Conservation (phyloP, 2,113 vertebrate species). For the Peromyscus maniculatus region DNA sequence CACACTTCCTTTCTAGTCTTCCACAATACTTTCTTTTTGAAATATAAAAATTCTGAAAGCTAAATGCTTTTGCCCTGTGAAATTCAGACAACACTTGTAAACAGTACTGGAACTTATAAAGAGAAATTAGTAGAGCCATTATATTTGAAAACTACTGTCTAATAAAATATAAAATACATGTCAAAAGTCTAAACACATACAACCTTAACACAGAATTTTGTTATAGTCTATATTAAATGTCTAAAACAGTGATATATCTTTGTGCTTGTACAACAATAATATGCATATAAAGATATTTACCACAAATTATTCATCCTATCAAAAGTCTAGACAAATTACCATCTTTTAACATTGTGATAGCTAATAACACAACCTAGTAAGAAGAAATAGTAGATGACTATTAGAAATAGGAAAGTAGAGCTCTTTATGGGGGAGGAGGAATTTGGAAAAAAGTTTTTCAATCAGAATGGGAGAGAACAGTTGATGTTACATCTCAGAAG, state of each 20-base stretch:
- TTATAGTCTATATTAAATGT: neutral
- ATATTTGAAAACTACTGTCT: neutral
- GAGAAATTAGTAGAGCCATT: neutral
- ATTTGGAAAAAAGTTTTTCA: neutral
- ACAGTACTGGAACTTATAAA: neutral
- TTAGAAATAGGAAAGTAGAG: neutral
- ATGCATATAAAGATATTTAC: neutral
- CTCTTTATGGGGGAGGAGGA: neutral
- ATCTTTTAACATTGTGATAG: neutral
- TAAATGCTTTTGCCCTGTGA: neutral
- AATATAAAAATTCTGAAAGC: neutral
- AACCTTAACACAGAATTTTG: neutral
- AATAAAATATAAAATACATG: neutral
- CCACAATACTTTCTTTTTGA: neutral
- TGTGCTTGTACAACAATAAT: neutral
- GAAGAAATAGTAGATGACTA: neutral
- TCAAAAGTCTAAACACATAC: neutral
- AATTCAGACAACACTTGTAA: neutral
- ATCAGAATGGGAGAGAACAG: neutral
- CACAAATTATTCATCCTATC: neutral
- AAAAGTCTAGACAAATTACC: neutral
- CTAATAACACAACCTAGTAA: neutral
- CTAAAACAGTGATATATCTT: neutral
- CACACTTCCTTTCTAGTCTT: neutral
- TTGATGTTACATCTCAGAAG: neutral